A percentile compares a stretch with the other conserved stretches of the same genome.
phyloP scores from a whole-genome alignment of 2,113 vertebrate genomes.

The Gallinago media region DNA sequence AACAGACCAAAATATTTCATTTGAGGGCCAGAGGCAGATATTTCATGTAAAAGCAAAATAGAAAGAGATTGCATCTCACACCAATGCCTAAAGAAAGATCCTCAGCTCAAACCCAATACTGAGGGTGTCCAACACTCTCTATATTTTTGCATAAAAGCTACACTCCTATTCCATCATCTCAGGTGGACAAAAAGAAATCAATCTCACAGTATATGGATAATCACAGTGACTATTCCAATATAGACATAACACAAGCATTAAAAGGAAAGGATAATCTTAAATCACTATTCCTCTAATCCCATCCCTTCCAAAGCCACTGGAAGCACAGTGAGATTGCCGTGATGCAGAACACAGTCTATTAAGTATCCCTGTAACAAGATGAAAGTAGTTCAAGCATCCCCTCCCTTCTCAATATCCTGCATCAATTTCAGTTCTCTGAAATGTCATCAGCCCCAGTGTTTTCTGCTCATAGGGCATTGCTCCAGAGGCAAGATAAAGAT shows the following conservation, averaged over 20 bases:
- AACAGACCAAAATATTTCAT: background rate
- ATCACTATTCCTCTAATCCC: slow-evolving; percentile 22
- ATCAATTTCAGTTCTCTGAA: rapidly evolving
- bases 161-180: background rate
- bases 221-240: background rate
- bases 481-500: background rate
- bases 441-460: background rate
- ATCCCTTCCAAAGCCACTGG: background rate
- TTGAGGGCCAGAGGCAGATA: background rate
- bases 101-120: background rate
- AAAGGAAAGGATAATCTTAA: slow-evolving; percentile 23
- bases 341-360: background rate
- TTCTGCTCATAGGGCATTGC: rapidly evolving
- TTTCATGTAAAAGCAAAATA: background rate
- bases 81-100: background rate
- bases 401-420: background rate
- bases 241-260: background rate
- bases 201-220: background rate
- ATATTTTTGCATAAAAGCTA: background rate
- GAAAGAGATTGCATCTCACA: background rate
- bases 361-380: background rate
- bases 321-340: background rate
- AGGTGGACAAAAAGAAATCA: background rate
- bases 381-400: background rate
- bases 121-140: background rate